Evolutionary conservation across 2,797 vertebrate genomes (phyloP).

Genomic region (Trachops cirrhosus): DNA sequence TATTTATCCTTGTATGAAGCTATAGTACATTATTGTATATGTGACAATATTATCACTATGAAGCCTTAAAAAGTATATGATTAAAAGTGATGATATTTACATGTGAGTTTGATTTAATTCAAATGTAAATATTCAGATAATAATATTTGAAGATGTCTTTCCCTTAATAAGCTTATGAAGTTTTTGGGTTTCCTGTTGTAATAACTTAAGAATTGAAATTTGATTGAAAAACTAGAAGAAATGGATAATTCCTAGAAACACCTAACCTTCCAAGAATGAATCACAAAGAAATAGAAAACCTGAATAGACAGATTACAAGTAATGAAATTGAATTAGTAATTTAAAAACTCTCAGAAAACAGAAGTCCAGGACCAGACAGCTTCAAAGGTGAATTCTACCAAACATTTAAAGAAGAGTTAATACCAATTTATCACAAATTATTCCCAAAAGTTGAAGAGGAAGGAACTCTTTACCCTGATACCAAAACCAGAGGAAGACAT

Average conservation of each 20-base stretch:
- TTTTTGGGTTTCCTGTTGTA: background rate
- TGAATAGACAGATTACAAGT: background rate
- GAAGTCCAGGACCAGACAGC: no score
- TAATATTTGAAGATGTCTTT: background rate
- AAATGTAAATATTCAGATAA: background rate
- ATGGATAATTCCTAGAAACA: background rate
- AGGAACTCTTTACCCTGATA: background rate
- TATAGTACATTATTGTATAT: background rate
- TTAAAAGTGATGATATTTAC: background rate
- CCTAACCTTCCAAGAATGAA: no score
- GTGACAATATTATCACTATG: background rate
- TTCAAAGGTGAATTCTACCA: no score
- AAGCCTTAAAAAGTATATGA: background rate
- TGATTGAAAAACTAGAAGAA: background rate
- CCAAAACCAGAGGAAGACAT: background rate
- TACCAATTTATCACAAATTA: background rate
- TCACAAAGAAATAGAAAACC: background rate
- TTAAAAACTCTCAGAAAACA: background rate
- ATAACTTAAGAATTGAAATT: background rate
- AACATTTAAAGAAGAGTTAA: no score
- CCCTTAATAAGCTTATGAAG: background rate
- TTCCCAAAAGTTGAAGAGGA: background rate
- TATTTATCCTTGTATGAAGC: background rate
- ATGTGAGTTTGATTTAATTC: constrained; percentile 15
- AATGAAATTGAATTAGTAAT: background rate